A percentile compares a stretch with the other conserved stretches of the same genome.
Conservation (phyloP, 2,888 invertebrate genomes). For the Synergus umbraculus region DNA sequence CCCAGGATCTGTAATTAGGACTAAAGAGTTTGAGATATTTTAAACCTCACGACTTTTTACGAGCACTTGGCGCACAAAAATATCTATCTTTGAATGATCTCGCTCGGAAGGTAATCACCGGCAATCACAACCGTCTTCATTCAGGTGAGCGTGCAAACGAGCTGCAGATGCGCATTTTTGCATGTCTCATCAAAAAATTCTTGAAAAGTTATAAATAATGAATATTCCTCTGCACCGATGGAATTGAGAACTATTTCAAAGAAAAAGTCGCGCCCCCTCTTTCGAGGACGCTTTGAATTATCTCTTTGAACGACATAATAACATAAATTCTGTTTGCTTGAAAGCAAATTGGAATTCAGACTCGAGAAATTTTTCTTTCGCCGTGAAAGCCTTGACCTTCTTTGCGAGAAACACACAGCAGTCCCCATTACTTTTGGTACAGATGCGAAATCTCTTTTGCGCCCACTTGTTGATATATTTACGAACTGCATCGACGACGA, state of each 20-base stretch:
- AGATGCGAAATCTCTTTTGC: conserved; percentile 21
- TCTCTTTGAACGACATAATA: not conserved
- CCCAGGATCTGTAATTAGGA: conserved; percentile 46
- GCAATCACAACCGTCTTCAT: conserved; percentile 13
- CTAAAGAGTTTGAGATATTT: conserved; percentile 40
- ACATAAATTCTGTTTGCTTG: not conserved
- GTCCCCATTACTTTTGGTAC: conserved; percentile 27
- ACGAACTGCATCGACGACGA: conserved; percentile 26
- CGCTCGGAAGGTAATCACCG: conserved; percentile 18
- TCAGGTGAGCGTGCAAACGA: conserved; percentile 4
- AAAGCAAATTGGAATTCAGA: conserved; percentile 2
- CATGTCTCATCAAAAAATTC: not conserved
- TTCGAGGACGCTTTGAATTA: not conserved
- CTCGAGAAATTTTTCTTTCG: not conserved
- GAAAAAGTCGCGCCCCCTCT: too few relatives aligned
- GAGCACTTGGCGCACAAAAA: conserved; percentile 38
- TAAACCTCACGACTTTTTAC: conserved; percentile 44
- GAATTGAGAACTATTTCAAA: too few relatives aligned
- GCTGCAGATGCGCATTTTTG: not conserved
- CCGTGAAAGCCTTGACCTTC: conserved; percentile 32
- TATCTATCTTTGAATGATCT: conserved; percentile 40
- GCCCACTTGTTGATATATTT: conserved; percentile 39
- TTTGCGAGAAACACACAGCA: not conserved
- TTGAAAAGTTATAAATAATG: not conserved
- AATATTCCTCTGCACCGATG: too few relatives aligned